Evolutionary conservation across 1,140 invertebrate genomes (phyloP).

Genomic region (Musca domestica): DNA sequence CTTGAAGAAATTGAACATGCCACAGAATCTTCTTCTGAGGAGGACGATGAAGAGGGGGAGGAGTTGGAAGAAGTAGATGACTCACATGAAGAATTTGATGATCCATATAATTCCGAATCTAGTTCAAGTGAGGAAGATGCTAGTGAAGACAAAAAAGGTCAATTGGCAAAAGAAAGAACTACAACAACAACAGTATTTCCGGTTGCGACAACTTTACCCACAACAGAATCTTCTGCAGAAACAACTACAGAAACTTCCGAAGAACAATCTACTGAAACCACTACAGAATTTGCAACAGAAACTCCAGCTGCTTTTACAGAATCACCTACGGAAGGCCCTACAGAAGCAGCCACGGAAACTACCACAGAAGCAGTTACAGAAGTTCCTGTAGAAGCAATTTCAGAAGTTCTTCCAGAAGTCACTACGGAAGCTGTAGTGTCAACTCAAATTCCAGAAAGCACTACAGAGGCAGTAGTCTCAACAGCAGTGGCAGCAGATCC

Average conservation of each 20-base stretch:
- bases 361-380: not conserved
- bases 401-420: not conserved
- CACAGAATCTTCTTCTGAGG: constrained; percentile 6
- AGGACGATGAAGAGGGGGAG: not conserved
- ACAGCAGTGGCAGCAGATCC: too few species aligned
- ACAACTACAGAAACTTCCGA: not conserved
- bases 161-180: not conserved
- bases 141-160: not conserved
- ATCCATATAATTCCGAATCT: not conserved
- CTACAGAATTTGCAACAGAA: not conserved
- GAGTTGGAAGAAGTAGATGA: not conserved
- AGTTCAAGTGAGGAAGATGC: not conserved
- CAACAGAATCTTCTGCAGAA: too few species aligned
- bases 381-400: not conserved
- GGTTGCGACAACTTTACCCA: not conserved
- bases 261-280: too few species aligned
- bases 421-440: not conserved
- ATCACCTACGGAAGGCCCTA: not conserved
- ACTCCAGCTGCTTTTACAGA: not conserved
- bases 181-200: not conserved
- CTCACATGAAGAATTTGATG: not conserved
- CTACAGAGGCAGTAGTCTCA: not conserved
- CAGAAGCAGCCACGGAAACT: not conserved
- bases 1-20: constrained; percentile 19
- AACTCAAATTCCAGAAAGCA: not conserved